A percentile compares a stretch with the other conserved stretches of the same genome.
These are phyloP conservation scores for Caradrina clavipalpis DNA, from an alignment of 2,888 invertebrate genomes.

Conservation along the genomic window DNA sequence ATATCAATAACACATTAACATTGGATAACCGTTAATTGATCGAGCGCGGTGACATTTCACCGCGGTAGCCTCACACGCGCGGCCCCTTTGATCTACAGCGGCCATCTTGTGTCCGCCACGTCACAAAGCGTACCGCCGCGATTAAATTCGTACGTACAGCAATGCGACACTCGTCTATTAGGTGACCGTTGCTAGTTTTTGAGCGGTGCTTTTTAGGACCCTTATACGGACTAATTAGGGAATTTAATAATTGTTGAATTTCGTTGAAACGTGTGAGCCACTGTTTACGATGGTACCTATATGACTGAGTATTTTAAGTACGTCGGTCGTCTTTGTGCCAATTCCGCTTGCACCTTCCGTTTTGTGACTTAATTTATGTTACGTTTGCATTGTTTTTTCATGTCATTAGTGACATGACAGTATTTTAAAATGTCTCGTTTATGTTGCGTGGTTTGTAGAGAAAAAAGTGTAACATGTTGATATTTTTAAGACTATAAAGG, in stretches of 20 bases:
- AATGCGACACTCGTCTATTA: constrained; percentile 87
- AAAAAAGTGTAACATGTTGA: constrained; percentile 47
- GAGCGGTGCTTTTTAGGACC: constrained; percentile 58
- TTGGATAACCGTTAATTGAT: constrained; percentile 86
- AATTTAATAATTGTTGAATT: constrained; percentile 60
- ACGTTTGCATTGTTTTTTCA: constrained; percentile 32
- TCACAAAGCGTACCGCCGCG: constrained; percentile 84
- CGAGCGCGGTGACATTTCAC: constrained; percentile 89
- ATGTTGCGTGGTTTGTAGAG: constrained; percentile 5
- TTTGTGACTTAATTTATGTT: constrained; percentile 56
- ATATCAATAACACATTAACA: constrained; percentile 86
- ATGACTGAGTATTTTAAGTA: constrained; percentile 46
- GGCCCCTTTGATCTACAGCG: constrained; percentile 81
- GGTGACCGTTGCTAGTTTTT: constrained; percentile 77
- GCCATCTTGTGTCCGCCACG: constrained; percentile 76
- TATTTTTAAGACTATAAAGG: constrained; percentile 28
- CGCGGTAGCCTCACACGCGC: constrained; percentile 81
- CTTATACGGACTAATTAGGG: constrained; percentile 63
- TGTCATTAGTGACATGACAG: constrained; percentile 48
- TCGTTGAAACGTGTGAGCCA: constrained; percentile 56
- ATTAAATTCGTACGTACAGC: constrained; percentile 89
- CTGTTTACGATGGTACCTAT: constrained; percentile 27
- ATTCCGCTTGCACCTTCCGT: constrained; percentile 51
- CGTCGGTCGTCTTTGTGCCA: constrained; percentile 50
- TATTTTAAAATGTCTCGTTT: constrained; percentile 38